Percentiles rank a stretch among this genome's conserved stretches.
Conservation (phyloP, 2,797 vertebrate genomes). For the Sciurus carolinensis region DNA sequence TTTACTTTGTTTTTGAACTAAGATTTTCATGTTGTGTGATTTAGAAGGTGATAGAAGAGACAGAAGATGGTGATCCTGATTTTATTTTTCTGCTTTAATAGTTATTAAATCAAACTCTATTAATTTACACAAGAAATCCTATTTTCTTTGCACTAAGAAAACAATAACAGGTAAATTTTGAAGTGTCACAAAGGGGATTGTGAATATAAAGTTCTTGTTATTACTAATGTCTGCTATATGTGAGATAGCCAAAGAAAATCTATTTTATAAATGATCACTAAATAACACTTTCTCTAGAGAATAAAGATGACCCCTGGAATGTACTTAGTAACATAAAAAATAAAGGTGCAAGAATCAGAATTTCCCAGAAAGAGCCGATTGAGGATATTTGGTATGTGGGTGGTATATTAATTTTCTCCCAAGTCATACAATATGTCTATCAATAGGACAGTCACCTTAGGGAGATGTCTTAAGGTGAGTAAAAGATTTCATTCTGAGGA, state of each 20-base stretch:
- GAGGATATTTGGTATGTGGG: slow-evolving; percentile 63
- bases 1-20: slow-evolving; percentile 49
- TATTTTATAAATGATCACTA: slow-evolving; percentile 76
- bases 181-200: slow-evolving; percentile 9
- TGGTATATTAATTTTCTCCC: slow-evolving; percentile 65
- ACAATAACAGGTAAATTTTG: slow-evolving; percentile 67
- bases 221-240: slow-evolving; percentile 43
- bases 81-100: slow-evolving; percentile 74
- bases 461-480: slow-evolving; percentile 81
- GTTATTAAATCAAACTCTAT: slow-evolving; percentile 70
- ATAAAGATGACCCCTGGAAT: slow-evolving; percentile 68
- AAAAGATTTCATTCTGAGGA: slow-evolving; percentile 81
- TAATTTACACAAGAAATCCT: slow-evolving; percentile 53
- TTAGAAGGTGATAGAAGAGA: slow-evolving; percentile 70
- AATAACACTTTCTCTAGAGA: slow-evolving; percentile 66
- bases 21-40: slow-evolving; percentile 66
- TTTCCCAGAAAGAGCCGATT: slow-evolving; percentile 38
- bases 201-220: slow-evolving; percentile 65
- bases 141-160: slow-evolving; percentile 62
- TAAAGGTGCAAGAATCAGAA: slow-evolving; percentile 69
- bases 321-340: slow-evolving; percentile 64
- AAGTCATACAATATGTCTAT: slow-evolving; percentile 68
- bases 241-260: slow-evolving; percentile 58
- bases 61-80: slow-evolving; percentile 44
- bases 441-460: slow-evolving; percentile 75